A percentile compares a stretch with the other conserved stretches of the same genome.
phyloP scores from a whole-genome alignment of 2,888 invertebrate species.

The Parapristionchus giblindavisi region DNA sequence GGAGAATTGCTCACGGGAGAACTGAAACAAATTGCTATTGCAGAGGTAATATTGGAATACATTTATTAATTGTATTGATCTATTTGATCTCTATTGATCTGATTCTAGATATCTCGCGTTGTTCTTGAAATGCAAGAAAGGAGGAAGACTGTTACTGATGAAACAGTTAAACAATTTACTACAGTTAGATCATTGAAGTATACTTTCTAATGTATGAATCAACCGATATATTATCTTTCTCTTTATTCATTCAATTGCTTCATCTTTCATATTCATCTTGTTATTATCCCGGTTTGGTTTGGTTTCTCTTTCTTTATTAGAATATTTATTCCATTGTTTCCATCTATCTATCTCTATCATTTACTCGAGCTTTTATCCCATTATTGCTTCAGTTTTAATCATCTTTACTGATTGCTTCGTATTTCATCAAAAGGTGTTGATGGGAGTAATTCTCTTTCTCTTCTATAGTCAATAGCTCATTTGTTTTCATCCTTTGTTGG shows the following conservation, averaged over 20 bases:
- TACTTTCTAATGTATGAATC: slow-evolving; percentile 42
- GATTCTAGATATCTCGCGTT: slow-evolving; percentile 69
- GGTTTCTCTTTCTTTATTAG: too few species aligned
- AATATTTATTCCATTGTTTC: too few species aligned
- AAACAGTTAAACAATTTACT: slow-evolving; percentile 84
- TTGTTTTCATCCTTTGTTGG: slow-evolving; percentile 34
- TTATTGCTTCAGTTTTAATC: slow-evolving; percentile 25
- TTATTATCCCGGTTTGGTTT: background rate
- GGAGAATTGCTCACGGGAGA: slow-evolving; percentile 92
- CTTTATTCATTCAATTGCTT: slow-evolving; percentile 1
- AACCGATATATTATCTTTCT: slow-evolving; percentile 1
- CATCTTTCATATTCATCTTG: background rate
- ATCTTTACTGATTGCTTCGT: background rate
- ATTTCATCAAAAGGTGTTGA: background rate
- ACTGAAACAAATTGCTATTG: slow-evolving; percentile 89
- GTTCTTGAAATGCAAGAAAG: slow-evolving; percentile 82
- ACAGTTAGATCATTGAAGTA: slow-evolving; percentile 78
- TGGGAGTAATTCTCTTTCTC: slow-evolving; percentile 1
- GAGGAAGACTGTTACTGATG: slow-evolving; percentile 83
- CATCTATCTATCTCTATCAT: too few species aligned
- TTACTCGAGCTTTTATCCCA: slow-evolving; percentile 12
- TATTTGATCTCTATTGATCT: too few species aligned
- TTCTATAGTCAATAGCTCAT: background rate
- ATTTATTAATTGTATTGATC: too few species aligned
- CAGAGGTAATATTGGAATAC: slow-evolving; percentile 76